phyloP scores from a whole-genome alignment of 2,888 invertebrate species.

The Conomelus anceps region DNA sequence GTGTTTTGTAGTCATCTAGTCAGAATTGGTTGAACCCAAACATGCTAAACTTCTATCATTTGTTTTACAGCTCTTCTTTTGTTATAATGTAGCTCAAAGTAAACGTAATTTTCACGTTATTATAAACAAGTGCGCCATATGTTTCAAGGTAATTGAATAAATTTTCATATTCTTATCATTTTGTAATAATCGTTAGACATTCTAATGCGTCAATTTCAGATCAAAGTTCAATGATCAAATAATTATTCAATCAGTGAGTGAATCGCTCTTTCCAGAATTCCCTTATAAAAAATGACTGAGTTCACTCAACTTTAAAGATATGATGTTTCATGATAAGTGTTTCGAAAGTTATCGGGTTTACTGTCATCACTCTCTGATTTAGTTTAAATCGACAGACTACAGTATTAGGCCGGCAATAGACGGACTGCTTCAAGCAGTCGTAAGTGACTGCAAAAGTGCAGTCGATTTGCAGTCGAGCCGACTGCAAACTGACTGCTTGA shows the following conservation, averaged over 20 bases:
- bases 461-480: too few relatives aligned
- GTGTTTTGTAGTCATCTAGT: too few relatives aligned
- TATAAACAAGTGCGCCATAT: neutral
- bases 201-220: neutral
- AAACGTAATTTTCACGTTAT: neutral
- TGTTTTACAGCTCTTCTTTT: neutral
- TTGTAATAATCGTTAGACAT: neutral
- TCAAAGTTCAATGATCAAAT: neutral
- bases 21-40: neutral
- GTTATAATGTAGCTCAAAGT: neutral
- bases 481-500: too few relatives aligned
- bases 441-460: too few relatives aligned
- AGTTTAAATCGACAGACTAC: too few relatives aligned
- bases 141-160: neutral
- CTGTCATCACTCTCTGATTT: too few relatives aligned
- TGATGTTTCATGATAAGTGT: neutral
- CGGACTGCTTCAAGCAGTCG: too few relatives aligned
- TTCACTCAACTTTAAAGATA: neutral
- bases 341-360: neutral
- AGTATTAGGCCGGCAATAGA: too few relatives aligned
- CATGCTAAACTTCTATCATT: neutral
- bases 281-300: neutral
- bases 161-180: neutral
- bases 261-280: neutral
- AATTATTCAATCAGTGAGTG: neutral